Evolutionary conservation across 1,140 invertebrate genomes (phyloP).

Genomic region (Diabrotica virgifera): DNA sequence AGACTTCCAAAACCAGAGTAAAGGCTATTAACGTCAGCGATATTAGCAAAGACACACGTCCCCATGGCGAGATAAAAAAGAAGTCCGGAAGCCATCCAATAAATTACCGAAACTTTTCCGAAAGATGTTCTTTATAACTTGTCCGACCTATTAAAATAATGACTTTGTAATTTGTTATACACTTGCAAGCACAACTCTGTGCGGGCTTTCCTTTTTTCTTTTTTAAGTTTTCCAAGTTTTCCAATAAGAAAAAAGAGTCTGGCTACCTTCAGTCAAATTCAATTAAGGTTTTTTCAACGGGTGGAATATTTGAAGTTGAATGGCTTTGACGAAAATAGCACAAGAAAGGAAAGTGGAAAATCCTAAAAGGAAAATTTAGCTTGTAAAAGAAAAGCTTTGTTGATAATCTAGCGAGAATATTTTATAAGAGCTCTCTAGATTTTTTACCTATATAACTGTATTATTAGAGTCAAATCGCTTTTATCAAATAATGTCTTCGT

Average conservation of each 20-base stretch:
- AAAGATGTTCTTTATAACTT: constrained; percentile 1
- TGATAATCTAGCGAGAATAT: background rate
- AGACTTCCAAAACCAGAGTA: too few species aligned
- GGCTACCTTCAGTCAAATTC: constrained; percentile 1
- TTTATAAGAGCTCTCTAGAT: too few species aligned
- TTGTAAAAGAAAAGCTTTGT: background rate
- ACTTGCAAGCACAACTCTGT: background rate
- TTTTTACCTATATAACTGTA: background rate
- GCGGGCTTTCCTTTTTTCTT: background rate
- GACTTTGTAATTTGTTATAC: constrained; percentile 3
- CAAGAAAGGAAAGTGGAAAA: background rate
- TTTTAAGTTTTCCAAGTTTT: background rate
- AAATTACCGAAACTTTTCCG: background rate
- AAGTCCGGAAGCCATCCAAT: background rate
- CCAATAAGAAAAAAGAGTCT: background rate
- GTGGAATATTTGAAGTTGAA: too few species aligned
- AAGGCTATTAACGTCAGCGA: background rate
- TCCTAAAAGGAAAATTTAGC: background rate
- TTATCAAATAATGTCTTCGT: too few species aligned
- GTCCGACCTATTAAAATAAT: constrained; percentile 1
- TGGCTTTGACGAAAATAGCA: background rate
- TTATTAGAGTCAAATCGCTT: background rate
- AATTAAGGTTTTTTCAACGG: background rate
- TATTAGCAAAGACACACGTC: background rate
- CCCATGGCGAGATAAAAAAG: background rate